Evolutionary conservation across 2,888 invertebrate genomes (phyloP).

Genomic region (Drosophila lacicola): DNA sequence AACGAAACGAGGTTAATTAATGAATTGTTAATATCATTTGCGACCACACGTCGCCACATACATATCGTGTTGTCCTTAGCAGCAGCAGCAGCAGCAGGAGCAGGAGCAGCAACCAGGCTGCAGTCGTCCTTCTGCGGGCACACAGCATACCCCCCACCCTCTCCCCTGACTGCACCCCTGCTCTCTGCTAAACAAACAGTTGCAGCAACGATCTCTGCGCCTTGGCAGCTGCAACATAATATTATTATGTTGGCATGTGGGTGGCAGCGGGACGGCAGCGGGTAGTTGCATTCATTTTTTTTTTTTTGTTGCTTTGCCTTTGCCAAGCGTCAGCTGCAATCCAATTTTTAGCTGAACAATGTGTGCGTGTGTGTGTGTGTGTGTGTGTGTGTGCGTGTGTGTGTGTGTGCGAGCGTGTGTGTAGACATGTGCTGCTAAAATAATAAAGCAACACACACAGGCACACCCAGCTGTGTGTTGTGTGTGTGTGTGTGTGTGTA

Average conservation of each 20-base stretch:
- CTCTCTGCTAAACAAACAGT: slow-evolving; percentile 63
- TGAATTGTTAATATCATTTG: slow-evolving; percentile 82
- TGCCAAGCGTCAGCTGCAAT: slow-evolving; percentile 72
- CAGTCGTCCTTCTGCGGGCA: slow-evolving; percentile 12
- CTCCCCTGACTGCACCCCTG: neutral
- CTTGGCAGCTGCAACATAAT: slow-evolving; percentile 79
- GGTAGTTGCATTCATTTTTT: slow-evolving; percentile 9
- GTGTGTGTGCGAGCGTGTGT: slow-evolving; percentile 43
- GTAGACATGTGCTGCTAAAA: slow-evolving; percentile 70
- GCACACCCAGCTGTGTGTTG: neutral
- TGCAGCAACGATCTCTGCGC: slow-evolving; percentile 73
- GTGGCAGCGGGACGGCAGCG: slow-evolving; percentile 2
- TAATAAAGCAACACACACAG: slow-evolving; percentile 68
- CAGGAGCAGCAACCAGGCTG: slow-evolving; percentile 10
- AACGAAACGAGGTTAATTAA: slow-evolving; percentile 81
- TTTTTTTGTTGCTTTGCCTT: slow-evolving; percentile 41
- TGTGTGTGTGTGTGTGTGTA: slow-evolving; percentile 29
- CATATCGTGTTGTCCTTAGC: slow-evolving; percentile 43
- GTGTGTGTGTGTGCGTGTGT: slow-evolving; percentile 34
- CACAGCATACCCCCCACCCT: neutral
- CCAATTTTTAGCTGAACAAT: slow-evolving; percentile 72
- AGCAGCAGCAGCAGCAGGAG: slow-evolving; percentile 1
- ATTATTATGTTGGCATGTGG: slow-evolving; percentile 65
- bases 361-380: slow-evolving; percentile 33
- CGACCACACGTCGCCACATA: slow-evolving; percentile 77